Percentiles rank a stretch among this genome's conserved stretches.
Evolutionary conservation across 2,797 vertebrate genomes (phyloP).

Genomic region (Malurus splendens): DNA sequence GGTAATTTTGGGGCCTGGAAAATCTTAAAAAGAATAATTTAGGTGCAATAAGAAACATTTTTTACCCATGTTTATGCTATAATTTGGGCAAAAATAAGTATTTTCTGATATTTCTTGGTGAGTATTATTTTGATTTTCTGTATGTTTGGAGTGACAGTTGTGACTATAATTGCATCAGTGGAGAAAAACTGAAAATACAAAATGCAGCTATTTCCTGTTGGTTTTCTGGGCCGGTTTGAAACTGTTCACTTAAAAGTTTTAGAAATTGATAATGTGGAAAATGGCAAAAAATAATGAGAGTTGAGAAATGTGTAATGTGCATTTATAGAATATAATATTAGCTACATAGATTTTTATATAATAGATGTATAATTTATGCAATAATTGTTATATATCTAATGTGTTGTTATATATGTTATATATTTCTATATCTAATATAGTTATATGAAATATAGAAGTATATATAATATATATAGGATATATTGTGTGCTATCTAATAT

Average conservation of each 20-base stretch:
- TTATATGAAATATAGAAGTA: too few relatives aligned
- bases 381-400: accelerated
- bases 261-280: background rate
- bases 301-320: accelerated
- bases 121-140: background rate
- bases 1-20: background rate
- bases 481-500: too few relatives aligned
- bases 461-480: too few relatives aligned
- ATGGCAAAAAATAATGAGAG: background rate
- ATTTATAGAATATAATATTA: background rate
- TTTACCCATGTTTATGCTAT: background rate
- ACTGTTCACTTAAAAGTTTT: background rate
- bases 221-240: background rate
- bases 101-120: background rate
- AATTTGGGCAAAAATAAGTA: background rate
- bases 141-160: background rate
- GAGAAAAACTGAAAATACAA: background rate
- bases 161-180: background rate
- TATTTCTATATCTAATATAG: background rate
- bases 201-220: background rate
- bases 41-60: background rate
- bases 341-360: background rate
- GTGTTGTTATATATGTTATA: background rate
- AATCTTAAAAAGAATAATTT: background rate
- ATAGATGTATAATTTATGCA: background rate